Evolutionary conservation across 2,888 invertebrate genomes (phyloP), one percentile per base, ranked within the genome.

Genomic region (Apomyelois bistriatella): DNA sequence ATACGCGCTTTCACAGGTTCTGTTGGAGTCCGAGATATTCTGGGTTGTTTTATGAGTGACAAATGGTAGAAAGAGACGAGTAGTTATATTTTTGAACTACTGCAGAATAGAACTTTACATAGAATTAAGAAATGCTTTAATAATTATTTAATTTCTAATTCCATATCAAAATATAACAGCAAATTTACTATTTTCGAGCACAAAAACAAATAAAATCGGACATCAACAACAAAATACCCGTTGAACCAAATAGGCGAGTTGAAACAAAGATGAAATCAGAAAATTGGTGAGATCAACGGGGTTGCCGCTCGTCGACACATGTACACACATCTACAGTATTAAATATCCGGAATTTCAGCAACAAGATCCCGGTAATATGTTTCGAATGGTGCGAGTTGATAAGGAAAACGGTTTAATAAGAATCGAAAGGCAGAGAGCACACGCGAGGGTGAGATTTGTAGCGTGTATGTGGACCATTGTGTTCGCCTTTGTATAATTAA

Each of bases 351-450:
- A 76, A 82, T 82, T 81, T 74, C 67, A 73, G 72, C 79, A 74
- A 76, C 79, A 74, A 76, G 81, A 79, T 77, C 71, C 66, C 67
- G 60, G 76, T 79, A 83, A 86, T 80, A 80, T 82, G 85, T 81
- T 76, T 77, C 74, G 86, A 87, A 85, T 87, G 88, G 80, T 70
- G 72, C 71, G 69, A 75, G 70, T 75, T 84, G 86, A 89, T 89
- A 87, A 88, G 85, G 84, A 86, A 86, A 87, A 82, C 84, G 82
- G 78, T 79, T 85, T 86, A 87, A 89, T 86, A 88, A 84, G 80
- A 82, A 74, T 79, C 71, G 74, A 76, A 42, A 22, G 32, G 51
- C 42, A 6, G 17, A 3, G 42, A 13, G 12, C 42, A 42, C 42
- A 42, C 51, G n/a, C n/a, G 37, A 12, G 36, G 17, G 8, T 46